Percentiles rank a stretch among this genome's conserved stretches.
These are phyloP conservation scores for Trichopria drosophilae DNA, from an alignment of 2,888 invertebrate species.

Conservation along the genomic window DNA sequence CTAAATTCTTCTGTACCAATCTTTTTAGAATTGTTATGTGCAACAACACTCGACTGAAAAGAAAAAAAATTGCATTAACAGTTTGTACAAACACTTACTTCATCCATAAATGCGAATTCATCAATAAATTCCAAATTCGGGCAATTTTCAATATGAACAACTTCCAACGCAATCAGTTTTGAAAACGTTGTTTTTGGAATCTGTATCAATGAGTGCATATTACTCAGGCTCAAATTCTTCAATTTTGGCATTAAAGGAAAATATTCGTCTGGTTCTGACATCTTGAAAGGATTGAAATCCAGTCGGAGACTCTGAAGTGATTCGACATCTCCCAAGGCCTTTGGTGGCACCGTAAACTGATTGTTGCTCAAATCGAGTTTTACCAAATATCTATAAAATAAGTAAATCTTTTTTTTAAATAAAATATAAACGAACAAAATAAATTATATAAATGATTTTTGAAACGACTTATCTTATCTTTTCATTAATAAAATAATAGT, in stretches of 20 bases:
- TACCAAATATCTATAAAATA: slow-evolving; percentile 61
- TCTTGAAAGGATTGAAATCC: slow-evolving; percentile 71
- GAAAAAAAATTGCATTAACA: too few species aligned
- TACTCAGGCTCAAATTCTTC: slow-evolving; percentile 69
- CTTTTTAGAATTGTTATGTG: too few species aligned
- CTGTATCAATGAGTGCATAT: slow-evolving; percentile 65
- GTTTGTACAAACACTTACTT: too few species aligned
- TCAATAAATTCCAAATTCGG: slow-evolving; percentile 65
- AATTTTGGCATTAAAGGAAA: slow-evolving; percentile 69
- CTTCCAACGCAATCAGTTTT: slow-evolving; percentile 62
- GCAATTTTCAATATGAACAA: slow-evolving; percentile 69
- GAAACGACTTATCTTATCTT: too few species aligned
- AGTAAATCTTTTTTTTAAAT: slow-evolving; percentile 2
- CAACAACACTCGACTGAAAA: too few species aligned
- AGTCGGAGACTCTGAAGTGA: slow-evolving; percentile 67
- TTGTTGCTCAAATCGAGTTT: slow-evolving; percentile 72
- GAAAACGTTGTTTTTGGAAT: slow-evolving; percentile 66
- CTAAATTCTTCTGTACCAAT: too few species aligned
- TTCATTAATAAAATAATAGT: too few species aligned
- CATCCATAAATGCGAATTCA: slow-evolving; percentile 63
- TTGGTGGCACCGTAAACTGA: slow-evolving; percentile 64
- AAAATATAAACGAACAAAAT: neutral
- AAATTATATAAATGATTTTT: too few species aligned
- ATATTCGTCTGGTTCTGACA: slow-evolving; percentile 61
- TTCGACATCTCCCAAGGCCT: slow-evolving; percentile 64